Base-by-base conservation (phyloP, 2,888 invertebrate species). In the Scaptomyza polygonia region DNA sequence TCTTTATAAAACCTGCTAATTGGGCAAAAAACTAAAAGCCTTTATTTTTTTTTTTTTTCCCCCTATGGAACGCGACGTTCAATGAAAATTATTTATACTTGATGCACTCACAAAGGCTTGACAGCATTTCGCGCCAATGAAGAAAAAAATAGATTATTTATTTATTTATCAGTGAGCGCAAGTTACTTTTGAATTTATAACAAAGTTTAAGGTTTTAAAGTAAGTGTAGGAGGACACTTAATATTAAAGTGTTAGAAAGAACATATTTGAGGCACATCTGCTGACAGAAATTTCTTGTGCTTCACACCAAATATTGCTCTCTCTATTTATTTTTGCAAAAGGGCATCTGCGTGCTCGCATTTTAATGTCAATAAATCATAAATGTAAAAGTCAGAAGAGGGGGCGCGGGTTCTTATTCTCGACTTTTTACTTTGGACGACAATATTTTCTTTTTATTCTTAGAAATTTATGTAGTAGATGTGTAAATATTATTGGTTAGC, bases 351-450 rank as follows among this genome's bases (percentile, higher is more conserved):
- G 44, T 9, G 5, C 36, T 40, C 54, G 57, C 77, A 77, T 78
- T 85, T 84, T 80, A 88, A 84, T 76, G 72, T 68, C 76, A 86
- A 86, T 88, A 86, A 84, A 88, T 88, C 84, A 84, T 78, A 86
- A 77, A 43, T 30, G 30, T 25, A 25, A 25, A 25, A 45, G 30
- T 11, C 42, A 45, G 14, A 12, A 29, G 25, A 34, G 21, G 34
- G 12, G 40, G 32, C 9, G 8, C 30, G 14, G 34, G 4, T 3
- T 32, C 2, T 16, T 25, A 39, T 45, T 27, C 8, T 1, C 32
- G 57, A 76, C 56, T 61, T 76, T 73, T 76, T 44, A 40, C 39
- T 51, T 68, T 55, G 30, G 51, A 56, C 34, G 65, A 64, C 64
- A 59, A 57, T 57, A 48, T 59, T 73, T 77, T 63, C 49, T 51